Percentiles rank a stretch among this genome's conserved stretches.
These are phyloP conservation scores for Amia ocellicauda DNA, from an alignment of 2,113 vertebrate genomes.

Conservation along the genomic window DNA sequence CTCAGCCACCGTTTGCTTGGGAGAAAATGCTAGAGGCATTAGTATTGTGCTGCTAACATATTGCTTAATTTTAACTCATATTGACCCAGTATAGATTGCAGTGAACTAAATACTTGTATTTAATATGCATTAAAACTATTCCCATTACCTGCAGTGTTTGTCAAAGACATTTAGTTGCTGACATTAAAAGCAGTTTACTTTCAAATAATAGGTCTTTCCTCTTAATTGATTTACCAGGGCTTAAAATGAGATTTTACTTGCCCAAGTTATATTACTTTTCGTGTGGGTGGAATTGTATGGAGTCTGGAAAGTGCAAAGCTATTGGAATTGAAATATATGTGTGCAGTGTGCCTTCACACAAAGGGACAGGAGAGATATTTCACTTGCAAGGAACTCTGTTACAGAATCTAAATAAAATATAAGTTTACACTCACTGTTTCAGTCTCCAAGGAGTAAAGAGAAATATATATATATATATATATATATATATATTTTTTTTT, in stretches of 20 bases:
- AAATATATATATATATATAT: too few relatives aligned
- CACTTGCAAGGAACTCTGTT: neutral
- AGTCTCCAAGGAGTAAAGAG: neutral
- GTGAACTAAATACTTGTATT: slow-evolving; percentile 1
- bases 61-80: neutral
- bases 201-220: slow-evolving; percentile 10
- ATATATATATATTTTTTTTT: too few relatives aligned
- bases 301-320: neutral
- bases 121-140: neutral
- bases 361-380: neutral
- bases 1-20: too few relatives aligned
- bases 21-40: too few relatives aligned
- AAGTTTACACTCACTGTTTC: neutral
- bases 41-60: neutral
- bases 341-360: neutral
- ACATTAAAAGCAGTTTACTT: slow-evolving; percentile 13
- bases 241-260: slow-evolving; percentile 7
- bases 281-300: slow-evolving; percentile 7
- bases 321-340: neutral
- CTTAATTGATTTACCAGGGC: slow-evolving; percentile 9
- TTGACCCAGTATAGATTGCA: slow-evolving; percentile 1
- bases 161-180: slow-evolving; percentile 3
- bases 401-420: neutral
- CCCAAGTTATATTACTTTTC: slow-evolving; percentile 12
- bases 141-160: neutral